Conservation (phyloP, 1,140 invertebrate genomes). For the Euura saliciscinereae region DNA sequence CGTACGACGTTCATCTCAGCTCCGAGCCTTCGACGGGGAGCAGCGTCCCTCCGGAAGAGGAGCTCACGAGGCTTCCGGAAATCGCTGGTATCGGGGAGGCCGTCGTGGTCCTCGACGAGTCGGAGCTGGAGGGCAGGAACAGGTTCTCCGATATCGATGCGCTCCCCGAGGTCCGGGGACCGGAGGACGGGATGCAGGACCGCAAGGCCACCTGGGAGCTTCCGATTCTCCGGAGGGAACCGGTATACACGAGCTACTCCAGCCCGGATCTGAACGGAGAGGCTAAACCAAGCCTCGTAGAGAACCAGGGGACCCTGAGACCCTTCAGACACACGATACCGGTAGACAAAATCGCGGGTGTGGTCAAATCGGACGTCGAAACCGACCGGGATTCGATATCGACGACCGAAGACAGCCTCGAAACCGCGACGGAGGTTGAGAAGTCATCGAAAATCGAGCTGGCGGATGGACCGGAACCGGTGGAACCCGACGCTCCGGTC, state of each 20-base stretch:
- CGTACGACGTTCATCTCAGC: conserved; percentile 43
- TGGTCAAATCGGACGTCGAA: conserved; percentile 15
- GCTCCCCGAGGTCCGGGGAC: conserved; percentile 18
- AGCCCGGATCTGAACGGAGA: conserved; percentile 62
- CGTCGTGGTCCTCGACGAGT: conserved; percentile 48
- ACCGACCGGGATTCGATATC: conserved; percentile 41
- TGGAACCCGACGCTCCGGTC: conserved; percentile 1
- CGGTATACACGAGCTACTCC: conserved; percentile 71
- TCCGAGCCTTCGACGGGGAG: conserved; percentile 20
- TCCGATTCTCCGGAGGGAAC: conserved; percentile 42
- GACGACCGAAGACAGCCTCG: conserved; percentile 29
- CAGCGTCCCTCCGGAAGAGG: neutral
- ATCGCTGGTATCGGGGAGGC: conserved; percentile 47
- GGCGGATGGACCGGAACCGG: conserved; percentile 19
- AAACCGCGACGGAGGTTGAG: neutral
- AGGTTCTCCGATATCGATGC: conserved; percentile 37
- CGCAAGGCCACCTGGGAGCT: conserved; percentile 25
- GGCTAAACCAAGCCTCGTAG: conserved; percentile 44
- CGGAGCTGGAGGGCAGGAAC: conserved; percentile 48
- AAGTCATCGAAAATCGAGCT: conserved; percentile 26
- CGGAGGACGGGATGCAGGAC: conserved; percentile 21
- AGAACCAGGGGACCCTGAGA: conserved; percentile 47
- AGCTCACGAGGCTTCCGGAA: neutral
- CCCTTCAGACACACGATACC: conserved; percentile 68
- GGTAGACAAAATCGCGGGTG: conserved; percentile 68